Evolutionary conservation across 53 echinoderm and acorn worm genomes (phyloP).

Genomic region (Astropecten irregularis): DNA sequence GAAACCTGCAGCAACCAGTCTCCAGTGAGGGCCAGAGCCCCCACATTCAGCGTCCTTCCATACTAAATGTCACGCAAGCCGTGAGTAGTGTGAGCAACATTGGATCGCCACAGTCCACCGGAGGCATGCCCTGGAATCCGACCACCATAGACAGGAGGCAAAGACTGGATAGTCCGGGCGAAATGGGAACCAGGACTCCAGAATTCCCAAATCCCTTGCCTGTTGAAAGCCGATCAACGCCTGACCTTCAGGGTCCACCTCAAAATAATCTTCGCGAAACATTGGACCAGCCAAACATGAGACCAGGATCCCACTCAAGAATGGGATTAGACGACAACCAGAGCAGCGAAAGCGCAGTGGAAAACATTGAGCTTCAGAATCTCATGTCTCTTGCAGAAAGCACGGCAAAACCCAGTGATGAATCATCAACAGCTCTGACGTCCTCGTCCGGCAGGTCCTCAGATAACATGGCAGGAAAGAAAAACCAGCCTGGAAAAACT

Average conservation of each 20-base stretch:
- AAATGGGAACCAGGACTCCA: constrained; percentile 20
- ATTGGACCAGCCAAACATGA: not conserved
- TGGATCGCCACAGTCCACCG: constrained; percentile 26
- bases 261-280: constrained; percentile 6
- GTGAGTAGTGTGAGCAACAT: constrained; percentile 6
- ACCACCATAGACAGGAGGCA: constrained; percentile 6
- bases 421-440: constrained; percentile 20
- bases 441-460: not conserved
- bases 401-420: constrained; percentile 14
- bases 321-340: not conserved
- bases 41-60: constrained; percentile 26
- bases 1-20: not conserved
- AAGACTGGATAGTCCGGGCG: constrained; percentile 15
- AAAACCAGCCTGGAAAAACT: constrained; percentile 65
- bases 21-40: not conserved
- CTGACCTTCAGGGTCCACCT: constrained; percentile 19
- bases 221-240: not conserved
- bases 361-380: constrained; percentile 32
- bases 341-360: constrained; percentile 1
- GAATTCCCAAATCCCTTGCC: constrained; percentile 24
- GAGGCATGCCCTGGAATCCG: constrained; percentile 30
- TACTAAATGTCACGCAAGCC: constrained; percentile 24
- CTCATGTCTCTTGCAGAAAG: constrained; percentile 42
- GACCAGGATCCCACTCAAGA: not conserved
- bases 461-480: constrained; percentile 28